Base-by-base conservation (phyloP, 2,888 invertebrate genomes). In the Acanthosepion pharaonis region DNA sequence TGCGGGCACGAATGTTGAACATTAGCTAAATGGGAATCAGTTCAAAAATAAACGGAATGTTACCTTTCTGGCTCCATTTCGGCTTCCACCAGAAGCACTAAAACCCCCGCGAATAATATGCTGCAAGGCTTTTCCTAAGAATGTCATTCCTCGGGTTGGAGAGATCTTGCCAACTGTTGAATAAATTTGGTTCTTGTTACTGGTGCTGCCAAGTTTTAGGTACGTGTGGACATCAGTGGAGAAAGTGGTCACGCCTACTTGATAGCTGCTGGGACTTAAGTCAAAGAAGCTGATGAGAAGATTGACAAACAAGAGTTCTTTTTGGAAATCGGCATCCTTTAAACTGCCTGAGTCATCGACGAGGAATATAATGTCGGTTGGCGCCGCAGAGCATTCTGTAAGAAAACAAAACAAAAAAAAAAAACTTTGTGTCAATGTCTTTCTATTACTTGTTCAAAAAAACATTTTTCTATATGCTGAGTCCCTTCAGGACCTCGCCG, bases 241-340 rank as follows among this genome's bases (percentile, higher is more conserved):
- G 49, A 94, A 94, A 23, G 94, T 91, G 15, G 33, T 42, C 51
- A 94, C 53, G n/a, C 91, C 94, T 18, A 94, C 51, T 53, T 51
- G 91, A 18, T 51, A 91, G n/a, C n/a, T 33, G n/a, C 49, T 91
- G 49, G 64, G 53, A 49, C 91, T 25, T 51, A 94, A 51, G 53
- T 94, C 91, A 49, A 94, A 91, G n/a, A 53, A 33, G 78, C n/a
- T 78, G 78, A 78, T 78, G n/a, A 78, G 3, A 5, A 33, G n/a
- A 5, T 78, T 78, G 15, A 78, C 78, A 11, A 78, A 78, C 11
- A 33, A 15, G 18, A 78, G 78, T 78, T 78, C 78, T 78, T 78
- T 78, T 3, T 78, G 8, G 78, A 78, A 78, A 78, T 78, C 78
- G 15, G 11, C n/a, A n/a, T n/a, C 15, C 15, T 78, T 78, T 78